Evolutionary conservation across 2,888 invertebrate species (phyloP).

Genomic region (Scelioninae gen. 1): DNA sequence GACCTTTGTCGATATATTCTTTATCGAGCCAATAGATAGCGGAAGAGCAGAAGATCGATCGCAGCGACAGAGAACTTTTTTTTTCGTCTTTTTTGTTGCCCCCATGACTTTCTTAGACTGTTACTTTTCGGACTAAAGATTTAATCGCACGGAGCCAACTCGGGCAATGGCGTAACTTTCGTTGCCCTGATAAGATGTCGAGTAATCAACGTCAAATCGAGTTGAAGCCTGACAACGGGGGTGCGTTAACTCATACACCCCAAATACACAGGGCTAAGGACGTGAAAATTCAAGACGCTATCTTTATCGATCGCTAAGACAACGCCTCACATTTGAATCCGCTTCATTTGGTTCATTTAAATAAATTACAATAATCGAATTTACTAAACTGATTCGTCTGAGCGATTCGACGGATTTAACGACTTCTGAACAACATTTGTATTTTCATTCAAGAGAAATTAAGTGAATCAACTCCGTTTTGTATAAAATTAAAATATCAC

Average conservation of each 20-base stretch:
- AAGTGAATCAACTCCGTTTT: neutral
- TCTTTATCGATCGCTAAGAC: constrained; percentile 69
- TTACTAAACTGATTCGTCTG: constrained; percentile 49
- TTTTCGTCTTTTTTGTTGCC: constrained; percentile 5
- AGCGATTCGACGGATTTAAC: constrained; percentile 54
- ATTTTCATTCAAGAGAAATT: constrained; percentile 23
- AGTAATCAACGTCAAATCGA: constrained; percentile 71
- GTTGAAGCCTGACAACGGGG: constrained; percentile 67
- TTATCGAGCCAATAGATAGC: constrained; percentile 65
- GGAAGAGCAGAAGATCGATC: constrained; percentile 64
- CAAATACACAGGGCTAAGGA: constrained; percentile 68
- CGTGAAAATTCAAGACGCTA: constrained; percentile 69
- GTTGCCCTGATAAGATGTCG: constrained; percentile 65
- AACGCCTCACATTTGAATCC: constrained; percentile 67
- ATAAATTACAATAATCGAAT: constrained; percentile 70
- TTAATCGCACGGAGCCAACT: constrained; percentile 66
- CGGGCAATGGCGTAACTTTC: constrained; percentile 70
- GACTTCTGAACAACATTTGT: constrained; percentile 42
- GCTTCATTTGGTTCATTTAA: constrained; percentile 62
- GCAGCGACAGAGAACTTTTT: constrained; percentile 42
- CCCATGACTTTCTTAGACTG: constrained; percentile 20
- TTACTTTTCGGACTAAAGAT: constrained; percentile 62
- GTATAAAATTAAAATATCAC: neutral
- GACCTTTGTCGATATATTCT: constrained; percentile 64
- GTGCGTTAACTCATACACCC: constrained; percentile 69